Evolutionary conservation across 2,797 vertebrate genomes (phyloP).

Genomic region (Enteromius afrohamiltoni): DNA sequence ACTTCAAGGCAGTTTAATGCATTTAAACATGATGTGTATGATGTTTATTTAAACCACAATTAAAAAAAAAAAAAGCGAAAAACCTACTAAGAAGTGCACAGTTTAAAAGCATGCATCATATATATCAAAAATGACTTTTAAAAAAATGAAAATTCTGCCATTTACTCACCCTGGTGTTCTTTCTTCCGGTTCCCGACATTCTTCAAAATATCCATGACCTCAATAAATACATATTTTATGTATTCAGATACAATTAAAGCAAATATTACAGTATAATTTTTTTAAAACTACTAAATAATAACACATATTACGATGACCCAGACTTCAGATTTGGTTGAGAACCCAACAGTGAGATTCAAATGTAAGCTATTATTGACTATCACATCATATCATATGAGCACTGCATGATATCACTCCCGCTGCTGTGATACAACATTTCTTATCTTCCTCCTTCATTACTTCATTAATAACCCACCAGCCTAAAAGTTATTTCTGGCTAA

Average conservation of each 20-base stretch:
- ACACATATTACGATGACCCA: not conserved
- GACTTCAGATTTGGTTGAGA: not conserved
- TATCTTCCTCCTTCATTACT: conserved; percentile 45
- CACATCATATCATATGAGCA: not conserved
- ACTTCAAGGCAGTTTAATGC: conserved; percentile 14
- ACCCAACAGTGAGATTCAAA: conserved; percentile 15
- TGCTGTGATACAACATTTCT: conserved; percentile 36
- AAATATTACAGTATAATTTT: not conserved
- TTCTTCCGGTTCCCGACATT: not conserved
- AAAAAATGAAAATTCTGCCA: not conserved
- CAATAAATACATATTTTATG: not conserved
- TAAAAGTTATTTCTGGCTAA: conserved; percentile 44
- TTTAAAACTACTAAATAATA: not conserved
- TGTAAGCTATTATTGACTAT: not conserved
- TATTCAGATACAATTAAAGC: not conserved
- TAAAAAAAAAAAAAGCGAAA: not conserved
- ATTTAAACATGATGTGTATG: not conserved
- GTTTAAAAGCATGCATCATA: not conserved
- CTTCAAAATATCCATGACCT: not conserved
- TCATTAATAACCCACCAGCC: conserved; percentile 28
- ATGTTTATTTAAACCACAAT: conserved; percentile 22
- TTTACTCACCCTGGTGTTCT: not conserved
- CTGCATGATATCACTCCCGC: conserved; percentile 28
- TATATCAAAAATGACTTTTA: not conserved
- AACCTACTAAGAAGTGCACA: not conserved